Evolutionary conservation across 2,888 invertebrate genomes (phyloP).

Genomic region (Thymelicus acteon): DNA sequence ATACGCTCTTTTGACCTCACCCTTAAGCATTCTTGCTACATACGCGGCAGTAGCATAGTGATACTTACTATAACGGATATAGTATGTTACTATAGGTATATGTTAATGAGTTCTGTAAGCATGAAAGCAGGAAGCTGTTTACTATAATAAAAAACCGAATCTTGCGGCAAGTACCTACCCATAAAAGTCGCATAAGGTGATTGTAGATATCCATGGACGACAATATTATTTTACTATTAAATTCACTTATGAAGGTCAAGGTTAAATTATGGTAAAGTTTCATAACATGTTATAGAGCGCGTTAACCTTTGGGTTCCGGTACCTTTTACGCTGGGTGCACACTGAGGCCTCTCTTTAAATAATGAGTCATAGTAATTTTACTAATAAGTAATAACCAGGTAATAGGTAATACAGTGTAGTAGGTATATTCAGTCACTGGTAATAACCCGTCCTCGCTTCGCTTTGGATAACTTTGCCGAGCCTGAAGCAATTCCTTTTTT

Average conservation of each 20-base stretch:
- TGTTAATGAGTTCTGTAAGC: not conserved
- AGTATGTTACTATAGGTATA: not conserved
- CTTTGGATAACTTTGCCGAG: too few species aligned
- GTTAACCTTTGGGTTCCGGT: not conserved
- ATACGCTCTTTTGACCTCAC: too few species aligned
- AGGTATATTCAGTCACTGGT: too few species aligned
- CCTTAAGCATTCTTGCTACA: not conserved
- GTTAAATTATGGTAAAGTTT: conserved; percentile 10
- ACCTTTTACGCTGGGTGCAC: conserved; percentile 4
- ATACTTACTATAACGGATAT: not conserved
- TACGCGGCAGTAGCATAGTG: not conserved
- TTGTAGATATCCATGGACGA: conserved; percentile 12
- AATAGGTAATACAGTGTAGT: too few species aligned
- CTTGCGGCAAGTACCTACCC: conserved; percentile 1
- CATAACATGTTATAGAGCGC: not conserved
- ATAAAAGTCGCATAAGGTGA: conserved; percentile 1
- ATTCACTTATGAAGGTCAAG: conserved; percentile 11
- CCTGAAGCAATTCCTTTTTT: too few species aligned
- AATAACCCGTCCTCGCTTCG: too few species aligned
- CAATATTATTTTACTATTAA: conserved; percentile 5
- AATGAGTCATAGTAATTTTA: not conserved
- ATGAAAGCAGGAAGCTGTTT: not conserved
- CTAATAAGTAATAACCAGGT: not conserved
- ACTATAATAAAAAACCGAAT: not conserved
- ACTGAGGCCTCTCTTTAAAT: not conserved